These are phyloP conservation scores for Mormyrops boulengeri DNA, from an alignment of 2,797 vertebrate genomes.

Conservation along the genomic window DNA sequence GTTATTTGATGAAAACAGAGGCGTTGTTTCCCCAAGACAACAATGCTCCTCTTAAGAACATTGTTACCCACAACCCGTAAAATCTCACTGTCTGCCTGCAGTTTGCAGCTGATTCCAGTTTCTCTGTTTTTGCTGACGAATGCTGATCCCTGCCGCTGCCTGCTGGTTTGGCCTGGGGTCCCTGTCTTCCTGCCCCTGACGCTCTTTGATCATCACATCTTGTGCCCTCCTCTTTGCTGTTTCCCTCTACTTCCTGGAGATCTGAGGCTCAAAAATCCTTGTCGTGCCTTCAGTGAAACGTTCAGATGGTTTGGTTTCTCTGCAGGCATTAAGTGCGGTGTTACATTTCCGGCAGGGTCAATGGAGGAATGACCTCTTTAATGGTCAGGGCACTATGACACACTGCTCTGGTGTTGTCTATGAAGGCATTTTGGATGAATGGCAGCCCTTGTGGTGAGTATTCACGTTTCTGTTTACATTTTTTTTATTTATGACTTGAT, in stretches of 20 bases:
- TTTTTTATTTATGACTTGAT: neutral
- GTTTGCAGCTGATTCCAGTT: neutral
- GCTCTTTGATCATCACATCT: neutral
- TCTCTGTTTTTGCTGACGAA: neutral
- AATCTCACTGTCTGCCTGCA: neutral
- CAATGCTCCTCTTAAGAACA: neutral
- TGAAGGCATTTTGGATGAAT: slow-evolving; percentile 53
- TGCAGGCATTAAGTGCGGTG: slow-evolving; percentile 17
- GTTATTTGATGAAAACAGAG: neutral
- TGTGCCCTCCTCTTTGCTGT: neutral
- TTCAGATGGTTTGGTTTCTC: neutral
- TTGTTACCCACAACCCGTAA: neutral
- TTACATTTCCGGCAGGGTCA: slow-evolving; percentile 54
- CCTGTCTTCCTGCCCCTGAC: neutral
- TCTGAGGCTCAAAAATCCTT: neutral
- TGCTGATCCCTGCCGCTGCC: neutral
- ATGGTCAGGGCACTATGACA: slow-evolving; percentile 45
- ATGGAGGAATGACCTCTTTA: slow-evolving; percentile 53
- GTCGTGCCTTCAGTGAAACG: neutral
- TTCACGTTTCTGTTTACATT: neutral
- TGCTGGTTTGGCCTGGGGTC: neutral
- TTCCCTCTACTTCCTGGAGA: neutral
- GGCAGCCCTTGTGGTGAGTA: slow-evolving; percentile 52
- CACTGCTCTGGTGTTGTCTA: slow-evolving; percentile 58
- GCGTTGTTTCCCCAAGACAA: neutral